These are phyloP conservation scores for Pseudomyrmex pallidus DNA, from an alignment of 1,140 invertebrate genomes.

Conservation along the genomic window DNA sequence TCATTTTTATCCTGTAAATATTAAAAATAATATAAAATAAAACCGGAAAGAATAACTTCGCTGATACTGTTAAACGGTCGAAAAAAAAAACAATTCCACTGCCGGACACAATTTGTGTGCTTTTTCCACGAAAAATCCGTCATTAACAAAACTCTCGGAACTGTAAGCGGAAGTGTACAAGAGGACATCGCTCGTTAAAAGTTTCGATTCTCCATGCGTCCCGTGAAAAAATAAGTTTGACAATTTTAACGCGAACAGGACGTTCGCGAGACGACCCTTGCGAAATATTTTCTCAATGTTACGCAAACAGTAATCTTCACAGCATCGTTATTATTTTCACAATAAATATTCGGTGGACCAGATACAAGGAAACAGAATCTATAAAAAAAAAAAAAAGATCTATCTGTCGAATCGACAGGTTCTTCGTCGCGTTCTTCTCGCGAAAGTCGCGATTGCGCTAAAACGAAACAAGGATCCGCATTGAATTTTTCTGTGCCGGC, in stretches of 20 bases:
- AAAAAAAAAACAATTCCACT: too few species aligned
- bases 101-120: not conserved
- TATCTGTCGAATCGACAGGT: not conserved
- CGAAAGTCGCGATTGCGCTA: conserved; percentile 5
- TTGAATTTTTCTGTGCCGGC: conserved; percentile 52
- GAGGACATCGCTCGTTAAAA: conserved; percentile 53
- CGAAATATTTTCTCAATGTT: not conserved
- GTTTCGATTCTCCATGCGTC: conserved; percentile 19
- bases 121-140: not conserved
- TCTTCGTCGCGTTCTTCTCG: not conserved
- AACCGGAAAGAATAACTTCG: too few species aligned
- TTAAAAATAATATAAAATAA: conserved; percentile 12
- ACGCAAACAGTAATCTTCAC: not conserved
- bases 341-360: not conserved
- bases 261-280: not conserved
- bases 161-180: not conserved
- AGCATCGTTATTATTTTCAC: not conserved
- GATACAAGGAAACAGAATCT: not conserved
- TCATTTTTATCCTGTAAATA: not conserved
- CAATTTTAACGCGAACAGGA: conserved; percentile 42
- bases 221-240: conserved; percentile 34
- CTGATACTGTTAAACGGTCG: too few species aligned
- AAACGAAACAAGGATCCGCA: conserved; percentile 27
- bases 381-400: too few species aligned
- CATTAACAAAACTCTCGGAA: not conserved